Evolutionary conservation across 2,888 invertebrate species (phyloP).

Genomic region (Drosophila demipolita): DNA sequence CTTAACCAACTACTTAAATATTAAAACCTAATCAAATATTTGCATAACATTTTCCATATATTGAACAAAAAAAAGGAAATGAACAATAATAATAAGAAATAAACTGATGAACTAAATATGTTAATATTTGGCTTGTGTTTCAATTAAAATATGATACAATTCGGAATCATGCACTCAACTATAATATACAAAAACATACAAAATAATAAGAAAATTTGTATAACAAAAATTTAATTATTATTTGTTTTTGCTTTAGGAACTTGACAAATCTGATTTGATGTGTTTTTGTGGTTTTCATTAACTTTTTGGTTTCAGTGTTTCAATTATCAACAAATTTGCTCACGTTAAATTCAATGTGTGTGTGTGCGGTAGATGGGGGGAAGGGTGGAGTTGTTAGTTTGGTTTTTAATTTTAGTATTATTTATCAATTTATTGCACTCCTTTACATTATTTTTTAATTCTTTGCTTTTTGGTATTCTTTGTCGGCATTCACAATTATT

Average conservation of each 20-base stretch:
- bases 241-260: conserved; percentile 48
- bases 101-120: conserved; percentile 40
- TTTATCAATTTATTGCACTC: conserved; percentile 26
- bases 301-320: conserved; percentile 43
- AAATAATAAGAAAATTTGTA: conserved; percentile 22
- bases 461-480: conserved; percentile 36
- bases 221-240: conserved; percentile 21
- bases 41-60: conserved; percentile 38
- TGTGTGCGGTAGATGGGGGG: not conserved
- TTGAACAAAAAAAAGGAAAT: conserved; percentile 33
- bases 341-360: conserved; percentile 41
- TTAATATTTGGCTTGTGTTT: conserved; percentile 61
- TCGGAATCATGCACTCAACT: not conserved
- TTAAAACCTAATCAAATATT: conserved; percentile 21
- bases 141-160: conserved; percentile 40
- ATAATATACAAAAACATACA: conserved; percentile 14
- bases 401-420: conserved; percentile 2
- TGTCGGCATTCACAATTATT: conserved; percentile 46
- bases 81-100: conserved; percentile 21
- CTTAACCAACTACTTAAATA: conserved; percentile 32
- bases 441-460: conserved; percentile 16
- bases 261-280: conserved; percentile 36
- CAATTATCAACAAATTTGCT: conserved; percentile 44
- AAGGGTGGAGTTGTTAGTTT: not conserved
- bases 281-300: conserved; percentile 8